phyloP scores from a whole-genome alignment of 1,140 invertebrate species.

The Drosophila orosa region DNA sequence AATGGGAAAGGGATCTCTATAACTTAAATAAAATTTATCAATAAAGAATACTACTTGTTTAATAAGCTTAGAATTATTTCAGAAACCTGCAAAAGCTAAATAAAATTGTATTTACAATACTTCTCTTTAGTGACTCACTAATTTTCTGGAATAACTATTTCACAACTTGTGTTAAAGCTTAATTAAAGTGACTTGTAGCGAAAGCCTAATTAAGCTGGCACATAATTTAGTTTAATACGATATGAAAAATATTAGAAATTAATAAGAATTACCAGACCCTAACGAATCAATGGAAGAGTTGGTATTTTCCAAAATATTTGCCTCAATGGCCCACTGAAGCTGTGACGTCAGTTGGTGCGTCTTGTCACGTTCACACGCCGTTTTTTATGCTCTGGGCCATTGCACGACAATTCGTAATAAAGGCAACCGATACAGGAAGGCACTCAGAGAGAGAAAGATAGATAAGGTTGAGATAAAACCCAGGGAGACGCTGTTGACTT shows the following conservation, averaged over 20 bases:
- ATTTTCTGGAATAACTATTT: constrained; percentile 1
- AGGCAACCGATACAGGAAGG: constrained; percentile 24
- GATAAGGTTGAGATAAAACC: constrained; percentile 22
- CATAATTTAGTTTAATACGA: neutral
- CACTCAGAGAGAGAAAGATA: constrained; percentile 9
- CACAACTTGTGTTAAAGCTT: neutral
- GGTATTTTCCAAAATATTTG: neutral
- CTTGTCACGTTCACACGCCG: constrained; percentile 68
- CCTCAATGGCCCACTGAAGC: neutral
- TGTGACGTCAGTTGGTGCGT: constrained; percentile 68
- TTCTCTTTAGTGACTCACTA: neutral
- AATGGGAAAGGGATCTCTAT: too few relatives aligned
- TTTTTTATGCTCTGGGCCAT: constrained; percentile 61
- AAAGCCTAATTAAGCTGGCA: constrained; percentile 4
- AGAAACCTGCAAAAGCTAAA: too few relatives aligned
- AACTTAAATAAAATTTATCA: too few relatives aligned
- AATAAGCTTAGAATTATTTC: too few relatives aligned
- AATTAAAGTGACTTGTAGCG: neutral
- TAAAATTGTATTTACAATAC: too few relatives aligned
- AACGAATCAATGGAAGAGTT: neutral
- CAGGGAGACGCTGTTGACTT: constrained; percentile 53
- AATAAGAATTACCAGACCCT: neutral
- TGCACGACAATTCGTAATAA: constrained; percentile 74
- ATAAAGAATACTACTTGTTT: too few relatives aligned
- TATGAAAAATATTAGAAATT: neutral